Conservation (phyloP, 2,797 vertebrate genomes). For the Tragelaphus eurycerus region DNA sequence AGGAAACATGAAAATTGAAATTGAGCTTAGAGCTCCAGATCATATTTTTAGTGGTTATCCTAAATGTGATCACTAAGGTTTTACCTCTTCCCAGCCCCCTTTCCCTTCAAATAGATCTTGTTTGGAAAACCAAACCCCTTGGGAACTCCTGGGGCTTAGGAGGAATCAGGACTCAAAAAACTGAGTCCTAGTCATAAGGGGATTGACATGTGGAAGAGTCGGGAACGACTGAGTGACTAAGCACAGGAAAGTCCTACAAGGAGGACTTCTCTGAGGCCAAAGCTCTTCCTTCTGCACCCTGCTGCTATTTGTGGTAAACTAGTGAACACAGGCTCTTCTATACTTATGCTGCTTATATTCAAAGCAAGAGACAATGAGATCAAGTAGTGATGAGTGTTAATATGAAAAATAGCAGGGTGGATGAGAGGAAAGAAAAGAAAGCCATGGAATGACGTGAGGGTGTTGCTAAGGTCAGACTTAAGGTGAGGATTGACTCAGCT, state of each 20-base stretch:
- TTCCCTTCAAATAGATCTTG: neutral
- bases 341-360: neutral
- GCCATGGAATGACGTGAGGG: neutral
- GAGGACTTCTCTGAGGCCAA: neutral
- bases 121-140: neutral
- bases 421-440: neutral
- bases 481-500: neutral
- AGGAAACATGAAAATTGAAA: neutral
- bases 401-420: neutral
- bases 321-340: neutral
- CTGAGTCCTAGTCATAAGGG: neutral
- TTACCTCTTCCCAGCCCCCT: too few relatives aligned
- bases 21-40: neutral
- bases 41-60: neutral
- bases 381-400: neutral
- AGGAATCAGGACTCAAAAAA: neutral
- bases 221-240: neutral
- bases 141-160: neutral
- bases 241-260: neutral
- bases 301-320: neutral
- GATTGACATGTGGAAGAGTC: neutral
- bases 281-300: neutral
- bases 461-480: neutral
- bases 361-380: neutral
- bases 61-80: neutral